These are phyloP conservation scores for Dolomedes plantarius DNA, from an alignment of 2,888 invertebrate genomes.

Conservation along the genomic window DNA sequence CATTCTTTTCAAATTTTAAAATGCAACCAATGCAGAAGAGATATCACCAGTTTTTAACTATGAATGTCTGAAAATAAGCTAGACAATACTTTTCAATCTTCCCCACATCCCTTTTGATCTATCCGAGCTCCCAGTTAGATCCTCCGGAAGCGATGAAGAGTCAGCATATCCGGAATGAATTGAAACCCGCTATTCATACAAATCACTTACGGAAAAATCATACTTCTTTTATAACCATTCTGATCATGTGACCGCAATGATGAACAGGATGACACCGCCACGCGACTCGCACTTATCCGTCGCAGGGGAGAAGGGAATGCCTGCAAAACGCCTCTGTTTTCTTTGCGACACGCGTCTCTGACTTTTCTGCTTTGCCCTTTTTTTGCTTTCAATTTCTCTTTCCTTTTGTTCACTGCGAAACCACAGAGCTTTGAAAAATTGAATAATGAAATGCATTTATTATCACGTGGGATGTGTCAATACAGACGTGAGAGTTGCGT, in stretches of 20 bases:
- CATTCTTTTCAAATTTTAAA: no score
- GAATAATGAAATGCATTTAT: not conserved
- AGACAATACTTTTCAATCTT: no score
- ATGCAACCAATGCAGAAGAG: no score
- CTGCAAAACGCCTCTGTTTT: not conserved
- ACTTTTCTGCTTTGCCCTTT: no score
- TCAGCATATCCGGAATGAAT: not conserved
- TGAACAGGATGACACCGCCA: conserved; percentile 44
- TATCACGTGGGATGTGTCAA: conserved; percentile 46
- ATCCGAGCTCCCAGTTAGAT: no score
- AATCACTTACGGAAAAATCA: not conserved
- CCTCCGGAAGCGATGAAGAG: not conserved
- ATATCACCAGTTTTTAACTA: no score
- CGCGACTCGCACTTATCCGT: conserved; percentile 16
- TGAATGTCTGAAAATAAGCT: no score
- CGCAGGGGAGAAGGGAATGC: conserved; percentile 21
- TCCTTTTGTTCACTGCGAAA: no score
- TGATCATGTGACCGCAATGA: conserved; percentile 47
- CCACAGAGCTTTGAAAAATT: not conserved
- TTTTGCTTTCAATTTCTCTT: no score
- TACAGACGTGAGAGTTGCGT: no score
- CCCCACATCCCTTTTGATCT: no score
- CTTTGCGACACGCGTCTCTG: not conserved
- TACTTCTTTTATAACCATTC: conserved; percentile 30
- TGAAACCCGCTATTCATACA: not conserved